These are phyloP conservation scores for Trissolcus brochymenae DNA, from an alignment of 2,888 invertebrate genomes.

Conservation along the genomic window DNA sequence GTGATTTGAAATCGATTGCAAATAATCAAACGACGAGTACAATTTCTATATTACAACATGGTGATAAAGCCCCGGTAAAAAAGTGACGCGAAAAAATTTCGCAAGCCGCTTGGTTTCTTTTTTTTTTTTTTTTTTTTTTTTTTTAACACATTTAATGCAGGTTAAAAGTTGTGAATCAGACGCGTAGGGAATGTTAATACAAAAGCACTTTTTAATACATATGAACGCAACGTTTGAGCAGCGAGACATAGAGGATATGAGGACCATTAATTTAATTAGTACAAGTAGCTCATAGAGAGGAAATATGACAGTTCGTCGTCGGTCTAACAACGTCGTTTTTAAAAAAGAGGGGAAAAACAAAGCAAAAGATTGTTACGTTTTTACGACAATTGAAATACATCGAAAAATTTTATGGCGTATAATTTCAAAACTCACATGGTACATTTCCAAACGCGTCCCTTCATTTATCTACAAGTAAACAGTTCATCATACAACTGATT, in stretches of 20 bases:
- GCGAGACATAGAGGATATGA: neutral
- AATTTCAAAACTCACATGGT: constrained; percentile 20
- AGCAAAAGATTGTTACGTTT: neutral
- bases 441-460: constrained; percentile 11
- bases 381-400: neutral
- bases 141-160: neutral
- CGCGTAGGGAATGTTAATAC: constrained; percentile 19
- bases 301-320: constrained; percentile 9
- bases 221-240: constrained; percentile 6
- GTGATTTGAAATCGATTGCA: constrained; percentile 53
- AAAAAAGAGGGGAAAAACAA: too few relatives aligned
- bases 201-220: constrained; percentile 20
- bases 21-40: constrained; percentile 26
- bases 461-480: constrained; percentile 24
- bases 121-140: constrained; percentile 4
- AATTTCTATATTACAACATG: constrained; percentile 1
- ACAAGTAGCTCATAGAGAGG: constrained; percentile 3
- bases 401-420: neutral
- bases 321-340: constrained; percentile 18
- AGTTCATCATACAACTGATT: neutral
- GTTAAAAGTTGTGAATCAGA: constrained; percentile 15
- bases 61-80: neutral
- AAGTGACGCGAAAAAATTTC: neutral
- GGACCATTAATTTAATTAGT: constrained; percentile 19
- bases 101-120: constrained; percentile 4